A percentile compares a stretch with the other conserved stretches of the same genome.
phyloP scores from a whole-genome alignment of 2,888 invertebrate species.

The Alcis repandata region DNA sequence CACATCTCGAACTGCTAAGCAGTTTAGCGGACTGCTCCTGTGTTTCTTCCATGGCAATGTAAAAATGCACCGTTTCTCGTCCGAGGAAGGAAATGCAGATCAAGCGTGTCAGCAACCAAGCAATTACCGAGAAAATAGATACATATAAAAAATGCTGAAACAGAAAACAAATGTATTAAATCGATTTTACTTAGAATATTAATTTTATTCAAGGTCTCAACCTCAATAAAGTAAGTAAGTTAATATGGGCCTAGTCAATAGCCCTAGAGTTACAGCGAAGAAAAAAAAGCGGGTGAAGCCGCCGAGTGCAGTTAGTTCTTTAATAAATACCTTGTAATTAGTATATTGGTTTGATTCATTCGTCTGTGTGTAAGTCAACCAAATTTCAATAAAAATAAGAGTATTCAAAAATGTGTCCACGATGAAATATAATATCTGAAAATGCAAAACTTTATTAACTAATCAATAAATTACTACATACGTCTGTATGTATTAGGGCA shows the following conservation, averaged over 20 bases:
- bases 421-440: slow-evolving; percentile 19
- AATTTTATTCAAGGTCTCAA: no score
- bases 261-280: no score
- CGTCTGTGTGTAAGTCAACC: slow-evolving; percentile 2
- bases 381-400: slow-evolving; percentile 3
- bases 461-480: no score
- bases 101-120: neutral
- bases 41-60: slow-evolving; percentile 1
- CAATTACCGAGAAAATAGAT: neutral
- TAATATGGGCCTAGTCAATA: no score
- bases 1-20: neutral
- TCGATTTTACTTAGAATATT: no score
- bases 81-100: neutral
- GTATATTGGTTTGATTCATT: neutral
- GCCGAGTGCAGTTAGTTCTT: no score
- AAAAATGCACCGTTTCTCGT: slow-evolving; percentile 2
- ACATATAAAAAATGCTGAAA: slow-evolving; percentile 11
- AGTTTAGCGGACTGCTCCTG: neutral
- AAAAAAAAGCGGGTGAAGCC: no score
- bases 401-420: slow-evolving; percentile 17
- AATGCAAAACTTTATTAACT: neutral
- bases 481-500: no score
- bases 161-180: neutral
- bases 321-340: neutral
- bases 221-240: no score